These are phyloP conservation scores for Nycticorax nycticorax DNA, from an alignment of 2,113 vertebrate genomes.

Conservation along the genomic window DNA sequence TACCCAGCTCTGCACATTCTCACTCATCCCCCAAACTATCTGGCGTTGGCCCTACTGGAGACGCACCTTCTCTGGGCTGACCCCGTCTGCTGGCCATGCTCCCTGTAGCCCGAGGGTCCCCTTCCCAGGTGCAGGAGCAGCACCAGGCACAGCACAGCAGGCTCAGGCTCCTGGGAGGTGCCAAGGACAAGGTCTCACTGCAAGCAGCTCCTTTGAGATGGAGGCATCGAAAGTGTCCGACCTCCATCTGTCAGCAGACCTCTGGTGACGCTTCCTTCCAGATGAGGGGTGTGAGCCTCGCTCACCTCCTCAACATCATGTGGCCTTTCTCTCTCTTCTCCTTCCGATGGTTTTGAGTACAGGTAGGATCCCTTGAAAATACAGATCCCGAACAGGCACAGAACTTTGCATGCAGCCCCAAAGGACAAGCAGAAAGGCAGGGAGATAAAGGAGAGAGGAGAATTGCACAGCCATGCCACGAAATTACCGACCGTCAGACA, in stretches of 20 bases:
- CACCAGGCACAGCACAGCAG: background rate
- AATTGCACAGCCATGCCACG: background rate
- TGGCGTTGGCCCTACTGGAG: background rate
- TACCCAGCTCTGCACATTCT: background rate
- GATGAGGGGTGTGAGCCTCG: background rate
- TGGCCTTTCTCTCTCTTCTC: background rate
- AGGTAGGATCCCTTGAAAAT: background rate
- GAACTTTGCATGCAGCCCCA: background rate
- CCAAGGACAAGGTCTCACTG: background rate
- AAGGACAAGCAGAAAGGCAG: background rate
- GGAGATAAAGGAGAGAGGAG: background rate
- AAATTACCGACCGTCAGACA: background rate
- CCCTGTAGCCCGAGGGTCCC: background rate
- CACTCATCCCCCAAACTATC: background rate
- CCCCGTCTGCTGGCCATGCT: rapidly evolving
- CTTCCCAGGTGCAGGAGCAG: background rate
- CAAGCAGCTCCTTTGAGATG: background rate
- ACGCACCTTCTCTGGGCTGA: background rate
- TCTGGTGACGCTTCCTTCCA: background rate
- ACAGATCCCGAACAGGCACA: background rate
- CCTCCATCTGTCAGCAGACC: background rate
- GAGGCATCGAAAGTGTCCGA: background rate
- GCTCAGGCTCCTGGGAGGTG: background rate
- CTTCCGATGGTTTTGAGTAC: background rate
- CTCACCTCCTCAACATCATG: background rate